Evolutionary conservation across 2,797 vertebrate species (phyloP), one percentile per base, ranked within the genome.

Genomic region (Heterohyrax brucei): DNA sequence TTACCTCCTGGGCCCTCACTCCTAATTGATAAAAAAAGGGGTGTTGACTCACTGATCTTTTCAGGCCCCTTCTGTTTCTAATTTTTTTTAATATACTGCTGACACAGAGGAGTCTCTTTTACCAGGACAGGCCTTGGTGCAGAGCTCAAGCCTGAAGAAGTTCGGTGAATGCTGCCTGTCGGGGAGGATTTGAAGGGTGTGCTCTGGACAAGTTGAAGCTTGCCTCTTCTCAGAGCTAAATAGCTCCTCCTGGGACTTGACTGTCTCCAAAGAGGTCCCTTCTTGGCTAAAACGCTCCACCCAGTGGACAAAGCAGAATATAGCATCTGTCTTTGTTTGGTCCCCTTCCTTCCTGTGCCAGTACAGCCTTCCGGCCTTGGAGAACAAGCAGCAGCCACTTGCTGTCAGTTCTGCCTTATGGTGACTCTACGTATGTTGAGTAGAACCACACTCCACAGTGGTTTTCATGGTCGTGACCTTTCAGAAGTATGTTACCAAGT

Each of bases 261-360:
- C 12, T 0, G 30, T 6, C 48, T 66, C 39, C 56, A 0, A 21
- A 61, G 24, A 26, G 39, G 24, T 28, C 66, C 84, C 59, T 95
- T 96, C 87, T 92, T 87, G 95, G 95, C 93, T 96, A 95, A 92
- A 87, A 81, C 46, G 8, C 95, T 91, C 97, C 97, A 80, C 94
- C 97, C 33, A 92, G 96, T 97, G 97, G 97, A 78, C 91, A 84
- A 61, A 70, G 18, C 0, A 0, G 28, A 83, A 44, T 19, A 97
- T 66, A 30, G 68, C 97, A 87, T 4, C 56, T 93, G 61, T 85
- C 73, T 97, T 95, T 93, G 39, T 84, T 79, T 14, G 5, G 8
- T 44, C 10, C 64, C 1, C 1, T 53, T 72, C 59, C 3, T 12
- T 30, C 24, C 4, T 88, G 8, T 8, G 30, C 16, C 1, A 0